A percentile compares a stretch with the other conserved stretches of the same genome.
Evolutionary conservation across 2,888 invertebrate genomes (phyloP).

Genomic region (Ceriagrion tenellum): DNA sequence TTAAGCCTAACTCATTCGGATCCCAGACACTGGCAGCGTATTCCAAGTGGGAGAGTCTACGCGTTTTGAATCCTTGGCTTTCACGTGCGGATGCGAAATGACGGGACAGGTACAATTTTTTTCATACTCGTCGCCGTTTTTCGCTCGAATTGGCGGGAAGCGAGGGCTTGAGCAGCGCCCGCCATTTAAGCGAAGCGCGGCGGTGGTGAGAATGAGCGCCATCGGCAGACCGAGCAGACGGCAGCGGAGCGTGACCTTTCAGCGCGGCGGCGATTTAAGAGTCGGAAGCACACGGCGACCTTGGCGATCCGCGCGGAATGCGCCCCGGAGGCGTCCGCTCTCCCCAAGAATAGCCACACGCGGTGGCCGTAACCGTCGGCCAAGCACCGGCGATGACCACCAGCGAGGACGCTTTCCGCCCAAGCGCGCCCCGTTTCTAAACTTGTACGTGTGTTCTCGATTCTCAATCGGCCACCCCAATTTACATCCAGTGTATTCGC

Average conservation of each 20-base stretch:
- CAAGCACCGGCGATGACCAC: slow-evolving; percentile 32
- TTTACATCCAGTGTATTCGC: too few species aligned
- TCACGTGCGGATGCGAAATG: neutral
- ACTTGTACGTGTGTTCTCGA: too few species aligned
- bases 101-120: neutral
- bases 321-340: neutral
- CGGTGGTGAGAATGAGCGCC: neutral
- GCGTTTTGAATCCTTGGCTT: neutral
- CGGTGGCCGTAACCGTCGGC: slow-evolving; percentile 21
- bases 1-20: too few species aligned
- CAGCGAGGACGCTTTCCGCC: neutral
- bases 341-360: neutral
- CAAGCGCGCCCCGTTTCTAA: too few species aligned
- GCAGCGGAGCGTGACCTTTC: slow-evolving; percentile 11
- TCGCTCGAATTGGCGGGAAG: slow-evolving; percentile 21
- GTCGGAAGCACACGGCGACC: slow-evolving; percentile 32
- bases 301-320: neutral
- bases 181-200: neutral
- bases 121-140: neutral
- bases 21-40: too few species aligned
- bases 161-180: neutral
- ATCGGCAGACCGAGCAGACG: neutral
- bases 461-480: too few species aligned
- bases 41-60: too few species aligned
- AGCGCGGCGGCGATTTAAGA: slow-evolving; percentile 18